Evolutionary conservation across 1,140 invertebrate genomes (phyloP), one percentile per base, ranked within the genome.

Genomic region (Hestina assimilis): DNA sequence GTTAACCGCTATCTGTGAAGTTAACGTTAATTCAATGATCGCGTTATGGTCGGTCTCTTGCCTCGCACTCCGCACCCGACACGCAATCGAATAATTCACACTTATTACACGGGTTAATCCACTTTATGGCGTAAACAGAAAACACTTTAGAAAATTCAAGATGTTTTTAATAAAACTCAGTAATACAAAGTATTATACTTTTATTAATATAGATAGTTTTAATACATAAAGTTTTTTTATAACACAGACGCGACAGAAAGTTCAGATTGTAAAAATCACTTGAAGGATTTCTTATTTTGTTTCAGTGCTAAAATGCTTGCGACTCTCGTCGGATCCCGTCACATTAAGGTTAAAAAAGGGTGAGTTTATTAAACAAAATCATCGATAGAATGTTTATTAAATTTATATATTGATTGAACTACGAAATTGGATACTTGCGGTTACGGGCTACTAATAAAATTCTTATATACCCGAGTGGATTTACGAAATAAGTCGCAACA

Each of bases 271-370:
- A 35, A 33, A 11, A 4, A 15, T 5, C 6, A 33, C 11, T 19
- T 31, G 31, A 33, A 48, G 20, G 8, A 21, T 35, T 48, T n/a
- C n/a, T 24, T 17, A 48, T 48, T 48, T 42, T 50, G 35, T 94
- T 95, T 73, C 91, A 96, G 96, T 97, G 87, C 91, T 96, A 89
- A 96, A 96, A 94, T 96, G 95, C 90, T 92, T 97, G 78, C 93
- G 95, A 74, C 91, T 96, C 69, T 96, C 95, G 43, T 91, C 94
- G 81, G 95, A 96, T 90, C 93, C 95, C 71, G 95, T 97, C 66
- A 95, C 94, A 75, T 90, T 97, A 79, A 95, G 95, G 90, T 92
- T 96, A 81, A 95, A 94, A 91, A 93, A 95, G 92, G 95, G 96
- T 96, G 91, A 93, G 91, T 89, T 60, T 59, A 43, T 68, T 61